Evolutionary conservation across 2,888 invertebrate genomes (phyloP).

Genomic region (Pyrochroa serraticornis): DNA sequence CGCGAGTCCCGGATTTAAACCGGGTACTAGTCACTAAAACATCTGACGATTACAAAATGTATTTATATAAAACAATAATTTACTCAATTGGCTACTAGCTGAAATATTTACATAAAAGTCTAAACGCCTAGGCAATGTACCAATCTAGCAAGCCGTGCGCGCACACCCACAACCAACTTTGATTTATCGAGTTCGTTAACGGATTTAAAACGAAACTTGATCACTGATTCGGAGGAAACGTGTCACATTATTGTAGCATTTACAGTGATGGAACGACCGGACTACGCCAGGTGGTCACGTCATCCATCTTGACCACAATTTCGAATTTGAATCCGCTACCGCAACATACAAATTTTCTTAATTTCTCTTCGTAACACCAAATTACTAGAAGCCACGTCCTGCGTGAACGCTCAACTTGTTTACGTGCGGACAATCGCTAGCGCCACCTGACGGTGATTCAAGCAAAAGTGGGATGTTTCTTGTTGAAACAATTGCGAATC

Average conservation of each 20-base stretch:
- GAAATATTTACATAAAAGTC: constrained; percentile 35
- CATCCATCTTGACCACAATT: constrained; percentile 12
- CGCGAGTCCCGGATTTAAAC: constrained; percentile 13
- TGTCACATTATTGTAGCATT: constrained; percentile 11
- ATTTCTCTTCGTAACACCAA: too few species aligned
- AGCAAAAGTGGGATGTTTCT: too few species aligned
- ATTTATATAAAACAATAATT: too few species aligned
- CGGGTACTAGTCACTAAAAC: too few species aligned
- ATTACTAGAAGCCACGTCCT: too few species aligned
- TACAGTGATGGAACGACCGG: constrained; percentile 11
- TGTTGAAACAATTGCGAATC: too few species aligned
- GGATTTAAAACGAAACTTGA: constrained; percentile 32
- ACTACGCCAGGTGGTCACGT: constrained; percentile 11
- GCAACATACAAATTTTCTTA: too few species aligned
- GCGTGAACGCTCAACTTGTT: too few species aligned
- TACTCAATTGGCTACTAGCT: constrained; percentile 1
- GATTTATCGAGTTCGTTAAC: constrained; percentile 43
- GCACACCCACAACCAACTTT: constrained; percentile 35
- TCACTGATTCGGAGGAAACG: constrained; percentile 17
- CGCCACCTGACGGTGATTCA: too few species aligned
- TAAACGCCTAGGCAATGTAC: constrained; percentile 35
- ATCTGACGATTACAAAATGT: too few species aligned
- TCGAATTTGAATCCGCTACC: neutral
- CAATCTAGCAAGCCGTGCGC: constrained; percentile 32
- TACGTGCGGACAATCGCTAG: too few species aligned